A percentile compares a stretch with the other conserved stretches of the same genome.
Evolutionary conservation across 2,113 vertebrate species (phyloP).

Genomic region (Platycercus adscitus): DNA sequence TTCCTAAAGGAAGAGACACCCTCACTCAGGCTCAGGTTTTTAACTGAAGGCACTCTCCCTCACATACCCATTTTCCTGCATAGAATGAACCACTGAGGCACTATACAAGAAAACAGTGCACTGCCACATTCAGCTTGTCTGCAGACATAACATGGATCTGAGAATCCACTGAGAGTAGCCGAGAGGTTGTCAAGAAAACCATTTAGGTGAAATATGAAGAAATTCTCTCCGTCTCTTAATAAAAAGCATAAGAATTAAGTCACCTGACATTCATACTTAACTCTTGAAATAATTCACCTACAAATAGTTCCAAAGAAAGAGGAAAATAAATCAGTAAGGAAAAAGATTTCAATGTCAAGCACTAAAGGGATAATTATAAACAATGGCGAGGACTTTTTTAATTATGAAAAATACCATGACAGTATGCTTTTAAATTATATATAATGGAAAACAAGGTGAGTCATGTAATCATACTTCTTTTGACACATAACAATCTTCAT

Average conservation of each 20-base stretch:
- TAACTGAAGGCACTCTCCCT: not conserved
- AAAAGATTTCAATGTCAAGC: conserved; percentile 65
- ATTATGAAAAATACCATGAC: conserved; percentile 72
- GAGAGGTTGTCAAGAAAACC: not conserved
- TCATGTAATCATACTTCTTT: conserved; percentile 69
- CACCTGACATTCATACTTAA: not conserved
- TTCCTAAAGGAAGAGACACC: not conserved
- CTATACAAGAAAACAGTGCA: not conserved
- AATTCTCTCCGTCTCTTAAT: not conserved
- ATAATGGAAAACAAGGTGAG: conserved; percentile 72
- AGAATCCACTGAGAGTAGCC: not conserved
- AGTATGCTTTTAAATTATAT: conserved; percentile 70
- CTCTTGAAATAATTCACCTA: conserved; percentile 19
- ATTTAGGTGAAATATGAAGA: not conserved
- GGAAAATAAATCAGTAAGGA: conserved; percentile 52
- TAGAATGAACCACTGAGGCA: not conserved
- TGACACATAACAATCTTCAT: conserved; percentile 71
- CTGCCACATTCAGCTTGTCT: not conserved
- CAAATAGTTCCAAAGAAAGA: conserved; percentile 32
- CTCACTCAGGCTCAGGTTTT: not conserved
- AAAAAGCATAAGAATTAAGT: not conserved
- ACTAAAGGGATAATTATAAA: conserved; percentile 71
- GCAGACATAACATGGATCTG: not conserved
- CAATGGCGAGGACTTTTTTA: conserved; percentile 61
- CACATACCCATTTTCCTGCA: not conserved